Base-by-base conservation (phyloP, 2,797 vertebrate species). In the Astyanax mexicanus region DNA sequence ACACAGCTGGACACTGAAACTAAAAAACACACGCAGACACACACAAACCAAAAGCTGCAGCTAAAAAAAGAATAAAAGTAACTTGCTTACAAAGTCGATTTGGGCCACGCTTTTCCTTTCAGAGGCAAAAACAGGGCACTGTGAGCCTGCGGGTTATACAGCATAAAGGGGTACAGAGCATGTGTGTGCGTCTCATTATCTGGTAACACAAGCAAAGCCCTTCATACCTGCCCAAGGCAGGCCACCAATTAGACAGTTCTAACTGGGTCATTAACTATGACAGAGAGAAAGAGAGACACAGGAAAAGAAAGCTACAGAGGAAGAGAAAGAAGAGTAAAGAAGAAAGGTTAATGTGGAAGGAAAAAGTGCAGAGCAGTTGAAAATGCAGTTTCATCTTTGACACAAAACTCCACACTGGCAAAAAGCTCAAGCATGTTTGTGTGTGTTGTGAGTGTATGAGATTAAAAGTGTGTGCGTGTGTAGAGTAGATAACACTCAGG, bases 221-320 rank as follows among this genome's bases (percentile, higher is more conserved):
- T 72, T 58, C 55, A 54, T 54, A 65, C 60, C 57, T 65, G 72
- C 72, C 78, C 13, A 10, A 69, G 68, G 60, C 60, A 57, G 67
- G 21, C 21, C 9, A 49, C 58, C 73, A 74, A 79, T 79, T 78
- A 81, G 47, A 71, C 51, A 15, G 49, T 37, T 29, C 62, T 52
- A 78, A 71, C 76, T 75, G 37, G 62, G 73, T 64, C 44, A 69
- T 61, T 11, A 66, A 29, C 21, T 11, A 23, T 13, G 3, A 19
- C 19, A 70, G 15, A 61, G 32, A 6, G 13, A 58, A 11, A 60
- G n/a, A 61, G 60, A 32, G n/a, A n/a, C n/a, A n/a, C n/a, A n/a
- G 1, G 17, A 21, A 64, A 19, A 57, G 42, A 7, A 12, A 47
- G 8, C 72, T 17, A 54, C 1, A 62, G 27, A 62, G 65, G 17